Evolutionary conservation across 2,797 vertebrate genomes (phyloP), one percentile per base, ranked within the genome.

Genomic region (Danio choprae): DNA sequence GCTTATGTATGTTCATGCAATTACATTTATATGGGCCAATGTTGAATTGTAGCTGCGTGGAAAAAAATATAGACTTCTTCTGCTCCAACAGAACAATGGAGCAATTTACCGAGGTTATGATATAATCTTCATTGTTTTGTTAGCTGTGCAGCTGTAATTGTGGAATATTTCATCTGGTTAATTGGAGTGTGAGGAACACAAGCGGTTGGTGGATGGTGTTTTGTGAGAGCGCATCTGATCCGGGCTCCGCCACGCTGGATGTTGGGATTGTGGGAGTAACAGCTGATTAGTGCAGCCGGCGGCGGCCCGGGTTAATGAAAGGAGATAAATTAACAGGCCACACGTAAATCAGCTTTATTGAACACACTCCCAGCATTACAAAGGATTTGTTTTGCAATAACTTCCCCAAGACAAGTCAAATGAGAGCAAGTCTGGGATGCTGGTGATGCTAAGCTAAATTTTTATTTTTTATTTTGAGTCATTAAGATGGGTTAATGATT

Each of bases 261-360:
- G 22, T 80, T 79, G 46, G 68, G 65, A 71, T 80, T 77, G 78
- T 62, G 77, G 69, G 69, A 85, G 74, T 84, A 76, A 87, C 86
- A 87, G 88, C 83, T 91, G 89, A 92, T 93, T 92, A 89, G 88
- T 82, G 77, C 73, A 64, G 88, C 90, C 90, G 87, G 84, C 85
- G 85, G 85, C 88, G 87, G 89, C 87, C 84, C 86, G 87, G 85
- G 89, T 84, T 88, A 89, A 90, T 86, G 85, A 85, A 85, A 76
- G 40, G 58, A 83, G 84, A 85, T 87, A 81, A 86, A 88, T 89
- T 83, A 87, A 84, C 75, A 83, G 63, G 58, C 56, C 36, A 43
- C 53, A 79, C 70, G 72, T 84, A 86, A 85, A 88, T 86, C 83
- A 85, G 83, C 82, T 85, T 87, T 87, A 87, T 87, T 85, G 84